Conservation (phyloP, 1,140 invertebrate genomes). For the Bombus ignitus region DNA sequence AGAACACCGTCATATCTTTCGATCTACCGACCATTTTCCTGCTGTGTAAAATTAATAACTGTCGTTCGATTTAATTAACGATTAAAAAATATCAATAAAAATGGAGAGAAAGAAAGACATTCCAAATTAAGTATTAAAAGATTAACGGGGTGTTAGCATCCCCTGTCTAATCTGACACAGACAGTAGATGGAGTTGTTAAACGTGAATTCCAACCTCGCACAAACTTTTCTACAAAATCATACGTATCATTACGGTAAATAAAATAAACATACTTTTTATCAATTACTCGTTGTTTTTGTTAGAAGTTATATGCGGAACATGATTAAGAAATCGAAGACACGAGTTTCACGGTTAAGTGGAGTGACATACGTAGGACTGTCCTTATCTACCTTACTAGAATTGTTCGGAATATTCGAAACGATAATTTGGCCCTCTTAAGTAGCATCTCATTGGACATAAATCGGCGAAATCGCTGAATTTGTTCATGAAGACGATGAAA, state of each 20-base stretch:
- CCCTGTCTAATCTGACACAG: background rate
- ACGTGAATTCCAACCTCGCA: constrained; percentile 5
- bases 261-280: background rate
- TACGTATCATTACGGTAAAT: background rate
- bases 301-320: background rate
- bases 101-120: background rate
- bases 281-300: no score
- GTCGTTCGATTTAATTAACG: background rate
- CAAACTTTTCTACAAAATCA: background rate
- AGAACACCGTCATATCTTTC: background rate
- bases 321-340: background rate
- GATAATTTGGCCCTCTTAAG: constrained; percentile 61
- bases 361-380: background rate
- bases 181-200: constrained; percentile 9
- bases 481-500: constrained; percentile 57
- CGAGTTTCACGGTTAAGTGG: background rate
- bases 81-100: background rate
- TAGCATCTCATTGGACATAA: constrained; percentile 75
- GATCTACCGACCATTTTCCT: background rate
- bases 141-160: background rate
- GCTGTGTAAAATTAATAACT: background rate
- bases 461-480: constrained; percentile 66
- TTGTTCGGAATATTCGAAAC: constrained; percentile 49
- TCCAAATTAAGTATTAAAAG: background rate
- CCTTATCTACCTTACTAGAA: constrained; percentile 64